Conservation (phyloP, 2,113 vertebrate species). For the Bothrops jararaca region DNA sequence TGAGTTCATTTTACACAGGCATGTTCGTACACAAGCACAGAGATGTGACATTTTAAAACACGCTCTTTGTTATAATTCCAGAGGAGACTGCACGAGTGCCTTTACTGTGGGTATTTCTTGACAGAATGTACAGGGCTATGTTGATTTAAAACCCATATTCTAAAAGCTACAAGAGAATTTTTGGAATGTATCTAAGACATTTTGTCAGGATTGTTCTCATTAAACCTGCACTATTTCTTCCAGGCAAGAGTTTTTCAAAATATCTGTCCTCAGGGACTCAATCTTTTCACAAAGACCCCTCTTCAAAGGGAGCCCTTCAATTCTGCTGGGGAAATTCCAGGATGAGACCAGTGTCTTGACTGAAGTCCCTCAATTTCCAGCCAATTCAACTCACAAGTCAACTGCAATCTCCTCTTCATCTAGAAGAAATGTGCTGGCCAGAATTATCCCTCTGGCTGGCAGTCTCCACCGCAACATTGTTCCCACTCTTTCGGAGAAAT, state of each 20-base stretch:
- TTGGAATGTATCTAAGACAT: constrained; percentile 12
- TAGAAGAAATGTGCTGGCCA: neutral
- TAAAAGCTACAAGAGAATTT: constrained; percentile 22
- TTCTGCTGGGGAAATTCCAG: neutral
- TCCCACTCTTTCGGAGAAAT: neutral
- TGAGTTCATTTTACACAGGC: constrained; percentile 58
- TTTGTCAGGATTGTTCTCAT: constrained; percentile 4
- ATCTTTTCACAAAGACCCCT: neutral
- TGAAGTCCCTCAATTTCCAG: neutral
- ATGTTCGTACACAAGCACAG: constrained; percentile 28
- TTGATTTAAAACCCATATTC: constrained; percentile 30
- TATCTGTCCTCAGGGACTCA: neutral
- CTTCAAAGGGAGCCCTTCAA: neutral
- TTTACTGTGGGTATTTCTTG: constrained; percentile 7
- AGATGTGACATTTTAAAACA: constrained; percentile 60
- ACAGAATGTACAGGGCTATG: constrained; percentile 23
- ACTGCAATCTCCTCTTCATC: neutral
- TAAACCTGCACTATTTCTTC: neutral
- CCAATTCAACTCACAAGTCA: neutral
- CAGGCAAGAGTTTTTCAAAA: neutral
- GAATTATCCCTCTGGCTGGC: neutral
- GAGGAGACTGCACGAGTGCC: constrained; percentile 43
- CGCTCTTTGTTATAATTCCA: constrained; percentile 59
- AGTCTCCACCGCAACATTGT: neutral
- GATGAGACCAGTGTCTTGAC: neutral